These are phyloP conservation scores for Grapholita molesta DNA, from an alignment of 1,140 invertebrate genomes.

Conservation along the genomic window DNA sequence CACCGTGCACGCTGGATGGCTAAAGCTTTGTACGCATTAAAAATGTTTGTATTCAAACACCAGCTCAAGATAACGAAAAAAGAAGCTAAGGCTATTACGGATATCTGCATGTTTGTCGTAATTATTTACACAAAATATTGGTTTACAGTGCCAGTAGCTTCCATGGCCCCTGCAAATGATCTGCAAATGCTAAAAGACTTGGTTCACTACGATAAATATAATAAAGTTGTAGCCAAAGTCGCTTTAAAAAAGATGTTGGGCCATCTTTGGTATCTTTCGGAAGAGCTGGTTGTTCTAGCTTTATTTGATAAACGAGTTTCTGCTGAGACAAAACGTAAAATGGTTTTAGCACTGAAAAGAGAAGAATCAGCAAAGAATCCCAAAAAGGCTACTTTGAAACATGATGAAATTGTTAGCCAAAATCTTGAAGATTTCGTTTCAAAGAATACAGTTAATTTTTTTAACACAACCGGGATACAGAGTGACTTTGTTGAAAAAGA, in stretches of 20 bases:
- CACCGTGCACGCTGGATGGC: conserved; percentile 55
- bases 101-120: conserved; percentile 41
- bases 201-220: conserved; percentile 30
- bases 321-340: no score
- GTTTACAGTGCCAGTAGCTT: conserved; percentile 33
- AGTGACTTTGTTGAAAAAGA: no score
- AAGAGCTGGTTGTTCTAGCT: no score
- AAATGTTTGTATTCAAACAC: conserved; percentile 52
- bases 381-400: no score
- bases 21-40: conserved; percentile 59
- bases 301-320: no score
- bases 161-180: conserved; percentile 37
- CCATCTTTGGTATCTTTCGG: no score
- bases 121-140: conserved; percentile 39
- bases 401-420: no score
- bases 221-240: conserved; percentile 29
- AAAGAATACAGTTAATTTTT: no score
- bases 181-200: conserved; percentile 39
- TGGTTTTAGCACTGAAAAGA: no score
- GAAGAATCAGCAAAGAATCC: no score
- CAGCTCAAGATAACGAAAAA: conserved; percentile 37
- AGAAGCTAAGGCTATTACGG: conserved; percentile 36
- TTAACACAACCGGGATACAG: no score
- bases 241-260: conserved; percentile 29
- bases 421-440: no score